phyloP scores from a whole-genome alignment of 1,140 invertebrate genomes.

The Heliconius nattereri region DNA sequence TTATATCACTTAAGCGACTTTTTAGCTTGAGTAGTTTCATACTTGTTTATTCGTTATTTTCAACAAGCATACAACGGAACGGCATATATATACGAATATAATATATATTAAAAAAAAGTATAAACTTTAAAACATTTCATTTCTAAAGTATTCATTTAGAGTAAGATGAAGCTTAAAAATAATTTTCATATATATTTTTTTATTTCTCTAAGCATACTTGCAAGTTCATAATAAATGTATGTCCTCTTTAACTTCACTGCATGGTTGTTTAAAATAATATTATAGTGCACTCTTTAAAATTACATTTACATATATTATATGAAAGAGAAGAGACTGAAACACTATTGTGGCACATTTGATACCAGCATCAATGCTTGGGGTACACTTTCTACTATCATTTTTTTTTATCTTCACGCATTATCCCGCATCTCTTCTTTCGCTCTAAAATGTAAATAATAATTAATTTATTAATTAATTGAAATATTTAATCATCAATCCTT shows the following conservation, averaged over 20 bases:
- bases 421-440: too few relatives aligned
- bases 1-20: slow-evolving; percentile 6
- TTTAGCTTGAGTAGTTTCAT: not conserved
- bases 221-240: not conserved
- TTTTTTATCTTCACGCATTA: too few relatives aligned
- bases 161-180: not conserved
- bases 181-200: not conserved
- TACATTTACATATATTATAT: slow-evolving; percentile 1
- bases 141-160: slow-evolving; percentile 7
- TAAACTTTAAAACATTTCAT: not conserved
- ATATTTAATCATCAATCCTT: too few relatives aligned
- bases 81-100: too few relatives aligned
- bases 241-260: not conserved
- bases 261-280: slow-evolving; percentile 14
- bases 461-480: too few relatives aligned
- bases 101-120: not conserved
- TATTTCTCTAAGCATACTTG: slow-evolving; percentile 9
- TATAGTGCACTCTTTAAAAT: slow-evolving; percentile 11
- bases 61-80: not conserved
- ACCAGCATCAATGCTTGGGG: not conserved
- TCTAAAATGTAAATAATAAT: too few relatives aligned
- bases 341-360: not conserved
- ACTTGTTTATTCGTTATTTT: not conserved
- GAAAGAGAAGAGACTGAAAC: not conserved
- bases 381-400: too few relatives aligned